Percentiles rank a stretch among this genome's conserved stretches.
Evolutionary conservation across 2,797 vertebrate species (phyloP).

Genomic region (Lophotriccus pileatus): DNA sequence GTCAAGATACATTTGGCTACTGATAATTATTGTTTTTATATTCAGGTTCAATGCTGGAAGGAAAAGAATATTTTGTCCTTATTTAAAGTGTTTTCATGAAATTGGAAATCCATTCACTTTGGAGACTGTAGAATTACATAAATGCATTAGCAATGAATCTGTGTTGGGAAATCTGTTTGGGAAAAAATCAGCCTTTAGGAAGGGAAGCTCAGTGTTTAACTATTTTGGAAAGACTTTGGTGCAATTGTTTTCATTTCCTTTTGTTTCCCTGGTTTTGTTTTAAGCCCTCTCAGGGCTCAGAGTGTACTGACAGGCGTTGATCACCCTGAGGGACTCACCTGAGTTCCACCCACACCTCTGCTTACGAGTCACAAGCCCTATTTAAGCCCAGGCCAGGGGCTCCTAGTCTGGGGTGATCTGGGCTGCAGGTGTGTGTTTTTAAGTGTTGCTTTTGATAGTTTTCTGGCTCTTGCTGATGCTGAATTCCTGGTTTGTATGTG

Average conservation of each 20-base stretch:
- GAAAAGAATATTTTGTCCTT: neutral
- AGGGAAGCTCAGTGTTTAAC: neutral
- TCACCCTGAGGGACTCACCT: neutral
- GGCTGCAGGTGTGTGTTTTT: fast-evolving
- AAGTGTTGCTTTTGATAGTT: fast-evolving
- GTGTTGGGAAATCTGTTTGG: no score
- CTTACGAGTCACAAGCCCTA: neutral
- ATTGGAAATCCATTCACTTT: neutral
- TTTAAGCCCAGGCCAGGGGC: neutral
- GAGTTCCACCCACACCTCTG: neutral
- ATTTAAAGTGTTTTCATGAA: neutral
- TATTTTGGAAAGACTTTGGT: neutral
- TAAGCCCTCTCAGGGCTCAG: neutral
- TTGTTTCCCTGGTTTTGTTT: neutral
- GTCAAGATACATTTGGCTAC: neutral
- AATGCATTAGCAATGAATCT: neutral
- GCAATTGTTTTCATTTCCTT: neutral
- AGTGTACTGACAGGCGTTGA: neutral
- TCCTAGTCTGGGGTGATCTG: fast-evolving
- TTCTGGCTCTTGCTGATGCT: neutral
- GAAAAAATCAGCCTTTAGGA: neutral
- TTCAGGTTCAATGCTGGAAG: neutral
- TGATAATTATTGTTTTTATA: neutral
- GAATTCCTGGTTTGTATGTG: fast-evolving
- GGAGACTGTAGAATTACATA: neutral